A percentile compares a stretch with the other conserved stretches of the same genome.
phyloP scores from a whole-genome alignment of 2,797 vertebrate genomes.

The Enteromius anoplus region DNA sequence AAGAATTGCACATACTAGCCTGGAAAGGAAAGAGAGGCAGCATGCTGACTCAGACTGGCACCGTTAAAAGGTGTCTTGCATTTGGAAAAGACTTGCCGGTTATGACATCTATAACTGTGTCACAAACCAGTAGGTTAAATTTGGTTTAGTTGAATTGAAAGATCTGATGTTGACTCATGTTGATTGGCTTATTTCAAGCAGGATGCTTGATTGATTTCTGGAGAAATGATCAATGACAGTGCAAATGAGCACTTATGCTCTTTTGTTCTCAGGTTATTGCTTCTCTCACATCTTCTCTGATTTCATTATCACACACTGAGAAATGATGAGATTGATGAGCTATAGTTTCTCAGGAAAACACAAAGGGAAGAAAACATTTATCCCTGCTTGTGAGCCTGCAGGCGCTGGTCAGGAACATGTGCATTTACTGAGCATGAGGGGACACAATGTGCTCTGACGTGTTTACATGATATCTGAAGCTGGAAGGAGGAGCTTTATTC shows the following conservation, averaged over 20 bases:
- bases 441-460: constrained; percentile 51
- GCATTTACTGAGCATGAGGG: constrained; percentile 7
- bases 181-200: constrained; percentile 2
- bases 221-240: not conserved
- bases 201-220: not conserved
- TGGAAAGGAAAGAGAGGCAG: constrained; percentile 11
- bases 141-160: not conserved
- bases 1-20: not conserved
- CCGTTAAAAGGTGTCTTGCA: not conserved
- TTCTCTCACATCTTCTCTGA: not conserved
- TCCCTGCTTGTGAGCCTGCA: not conserved
- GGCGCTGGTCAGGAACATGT: constrained; percentile 12
- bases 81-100: not conserved
- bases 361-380: not conserved
- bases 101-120: not conserved
- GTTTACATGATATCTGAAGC: constrained; percentile 57
- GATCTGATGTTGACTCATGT: not conserved
- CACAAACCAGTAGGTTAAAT: not conserved
- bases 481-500: constrained; percentile 13
- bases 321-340: not conserved
- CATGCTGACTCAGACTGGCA: constrained; percentile 4
- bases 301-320: constrained; percentile 14
- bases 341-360: not conserved
- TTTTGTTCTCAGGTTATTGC: constrained; percentile 15
- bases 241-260: not conserved